Conservation (phyloP, 2,797 vertebrate species). For the Champsocephalus gunnari region DNA sequence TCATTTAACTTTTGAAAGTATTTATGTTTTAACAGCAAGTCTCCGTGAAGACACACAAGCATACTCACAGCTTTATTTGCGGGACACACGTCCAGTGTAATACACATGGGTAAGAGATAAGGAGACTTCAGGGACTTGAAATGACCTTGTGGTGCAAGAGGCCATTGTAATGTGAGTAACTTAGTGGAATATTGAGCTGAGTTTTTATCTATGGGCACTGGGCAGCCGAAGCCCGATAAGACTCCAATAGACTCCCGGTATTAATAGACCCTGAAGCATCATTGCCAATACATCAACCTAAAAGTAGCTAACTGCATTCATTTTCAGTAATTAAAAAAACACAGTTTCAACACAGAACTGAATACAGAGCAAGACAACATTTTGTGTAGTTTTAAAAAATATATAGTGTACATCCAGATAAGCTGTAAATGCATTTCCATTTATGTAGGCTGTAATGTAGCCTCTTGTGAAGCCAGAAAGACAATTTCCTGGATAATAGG, state of each 20-base stretch:
- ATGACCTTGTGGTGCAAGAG: conserved; percentile 77
- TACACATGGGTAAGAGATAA: conserved; percentile 61
- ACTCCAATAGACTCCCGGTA: conserved; percentile 60
- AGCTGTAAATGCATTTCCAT: conserved; percentile 76
- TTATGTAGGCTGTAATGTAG: conserved; percentile 69
- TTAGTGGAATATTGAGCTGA: conserved; percentile 67
- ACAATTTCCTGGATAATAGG: conserved; percentile 78
- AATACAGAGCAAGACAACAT: conserved; percentile 26
- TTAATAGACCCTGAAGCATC: conserved; percentile 66
- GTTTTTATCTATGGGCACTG: conserved; percentile 65
- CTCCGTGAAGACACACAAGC: conserved; percentile 2
- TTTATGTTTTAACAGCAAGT: conserved; percentile 40
- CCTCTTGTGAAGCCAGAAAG: conserved; percentile 72
- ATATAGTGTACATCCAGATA: conserved; percentile 64
- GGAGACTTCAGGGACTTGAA: conserved; percentile 67
- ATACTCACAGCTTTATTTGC: conserved; percentile 36
- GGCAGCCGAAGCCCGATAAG: conserved; percentile 63
- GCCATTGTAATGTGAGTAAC: conserved; percentile 75
- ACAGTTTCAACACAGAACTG: neutral
- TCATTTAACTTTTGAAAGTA: conserved; percentile 47
- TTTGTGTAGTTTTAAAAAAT: conserved; percentile 23
- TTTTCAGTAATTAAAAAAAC: conserved; percentile 27
- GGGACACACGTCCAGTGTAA: conserved; percentile 49
- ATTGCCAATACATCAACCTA: conserved; percentile 58
- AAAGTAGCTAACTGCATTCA: conserved; percentile 50